Conservation (phyloP, 92 coral and sea anemone species). For the Porites evermanni region DNA sequence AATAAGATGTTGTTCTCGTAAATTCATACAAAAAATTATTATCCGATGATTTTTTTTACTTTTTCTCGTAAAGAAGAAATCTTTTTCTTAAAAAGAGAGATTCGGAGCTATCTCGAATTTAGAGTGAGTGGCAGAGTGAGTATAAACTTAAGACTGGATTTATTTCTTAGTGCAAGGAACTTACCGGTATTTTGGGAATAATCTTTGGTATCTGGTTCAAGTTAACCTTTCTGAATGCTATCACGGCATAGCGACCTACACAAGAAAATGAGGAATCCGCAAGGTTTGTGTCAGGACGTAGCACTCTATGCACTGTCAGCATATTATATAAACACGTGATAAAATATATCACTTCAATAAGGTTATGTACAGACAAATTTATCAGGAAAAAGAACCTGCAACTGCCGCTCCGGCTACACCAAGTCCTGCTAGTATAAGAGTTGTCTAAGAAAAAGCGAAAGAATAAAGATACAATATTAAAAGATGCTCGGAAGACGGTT, state of each 20-base stretch:
- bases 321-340: neutral
- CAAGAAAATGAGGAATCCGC: neutral
- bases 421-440: conserved; percentile 89
- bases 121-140: too few relatives aligned
- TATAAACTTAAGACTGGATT: neutral
- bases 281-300: neutral
- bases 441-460: conserved; percentile 64
- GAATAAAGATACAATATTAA: neutral
- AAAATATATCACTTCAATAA: too few relatives aligned
- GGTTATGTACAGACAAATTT: neutral
- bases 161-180: neutral
- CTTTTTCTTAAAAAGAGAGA: too few relatives aligned
- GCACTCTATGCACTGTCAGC: neutral
- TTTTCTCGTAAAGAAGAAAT: too few relatives aligned
- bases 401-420: conserved; percentile 97
- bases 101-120: too few relatives aligned
- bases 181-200: conserved; percentile 95
- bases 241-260: conserved; percentile 89
- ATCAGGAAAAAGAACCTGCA: conserved; percentile 69
- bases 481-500: neutral
- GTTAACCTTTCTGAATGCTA: conserved; percentile 87
- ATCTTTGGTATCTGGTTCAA: conserved; percentile 91
- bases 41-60: too few relatives aligned
- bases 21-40: too few relatives aligned
- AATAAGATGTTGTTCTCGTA: too few relatives aligned